A percentile compares a stretch with the other conserved stretches of the same genome.
These are phyloP conservation scores for Ecliptopera silaceata DNA, from an alignment of 2,888 invertebrate species.

Conservation along the genomic window DNA sequence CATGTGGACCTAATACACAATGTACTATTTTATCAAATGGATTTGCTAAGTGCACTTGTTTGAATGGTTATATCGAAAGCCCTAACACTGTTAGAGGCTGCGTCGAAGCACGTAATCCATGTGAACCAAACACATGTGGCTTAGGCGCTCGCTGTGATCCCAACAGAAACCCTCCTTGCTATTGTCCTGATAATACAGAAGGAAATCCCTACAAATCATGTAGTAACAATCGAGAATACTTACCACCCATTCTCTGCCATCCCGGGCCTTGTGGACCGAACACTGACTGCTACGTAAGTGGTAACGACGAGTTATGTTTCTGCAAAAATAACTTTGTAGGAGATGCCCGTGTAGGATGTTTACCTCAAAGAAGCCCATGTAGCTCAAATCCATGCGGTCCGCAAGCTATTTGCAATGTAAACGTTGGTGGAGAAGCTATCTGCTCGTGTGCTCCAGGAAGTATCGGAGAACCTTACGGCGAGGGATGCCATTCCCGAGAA, in stretches of 20 bases:
- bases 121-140: conserved; percentile 92
- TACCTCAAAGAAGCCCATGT: conserved; percentile 87
- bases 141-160: conserved; percentile 91
- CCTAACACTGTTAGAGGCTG: conserved; percentile 95
- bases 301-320: conserved; percentile 92
- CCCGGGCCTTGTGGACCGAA: conserved; percentile 93
- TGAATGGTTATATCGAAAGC: conserved; percentile 91
- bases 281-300: conserved; percentile 92
- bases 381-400: conserved; percentile 92
- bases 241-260: conserved; percentile 86
- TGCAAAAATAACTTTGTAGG: conserved; percentile 90
- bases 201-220: conserved; percentile 93
- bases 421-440: conserved; percentile 86
- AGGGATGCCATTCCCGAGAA: conserved; percentile 90
- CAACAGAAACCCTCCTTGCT: conserved; percentile 90
- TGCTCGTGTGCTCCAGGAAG: conserved; percentile 90
- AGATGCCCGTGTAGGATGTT: conserved; percentile 91
- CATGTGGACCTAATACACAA: conserved; percentile 94
- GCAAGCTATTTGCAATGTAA: conserved; percentile 87
- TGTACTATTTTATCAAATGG: conserved; percentile 90
- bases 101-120: conserved; percentile 89
- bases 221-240: conserved; percentile 73
- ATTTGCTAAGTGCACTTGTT: conserved; percentile 93
- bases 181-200: conserved; percentile 91
- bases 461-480: conserved; percentile 89